Percentiles rank a stretch among this genome's conserved stretches.
phyloP scores from a whole-genome alignment of 2,797 vertebrate genomes.

The Pipistrellus kuhlii region DNA sequence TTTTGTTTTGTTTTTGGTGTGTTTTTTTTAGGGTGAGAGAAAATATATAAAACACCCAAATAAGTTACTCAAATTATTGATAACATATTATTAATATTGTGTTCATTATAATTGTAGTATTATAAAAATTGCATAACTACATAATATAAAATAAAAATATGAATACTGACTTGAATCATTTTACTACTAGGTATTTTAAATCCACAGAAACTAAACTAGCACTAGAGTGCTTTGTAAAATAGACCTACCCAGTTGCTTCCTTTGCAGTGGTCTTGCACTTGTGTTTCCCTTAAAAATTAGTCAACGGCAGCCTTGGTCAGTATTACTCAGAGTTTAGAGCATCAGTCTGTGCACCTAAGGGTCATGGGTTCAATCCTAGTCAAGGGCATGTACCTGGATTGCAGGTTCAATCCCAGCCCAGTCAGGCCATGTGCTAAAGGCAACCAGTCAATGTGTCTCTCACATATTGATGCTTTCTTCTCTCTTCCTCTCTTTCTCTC shows the following conservation, averaged over 20 bases:
- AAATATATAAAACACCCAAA: background rate
- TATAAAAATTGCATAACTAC: background rate
- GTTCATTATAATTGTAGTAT: background rate
- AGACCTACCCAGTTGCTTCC: background rate
- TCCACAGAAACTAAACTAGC: background rate
- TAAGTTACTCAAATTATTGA: background rate
- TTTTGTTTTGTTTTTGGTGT: background rate
- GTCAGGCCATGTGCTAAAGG: too few relatives aligned
- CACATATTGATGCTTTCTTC: too few relatives aligned
- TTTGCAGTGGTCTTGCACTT: background rate
- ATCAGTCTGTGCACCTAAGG: too few relatives aligned
- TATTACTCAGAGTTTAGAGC: too few relatives aligned
- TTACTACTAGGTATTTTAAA: conserved; percentile 17
- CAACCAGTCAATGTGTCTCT: too few relatives aligned
- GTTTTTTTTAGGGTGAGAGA: background rate
- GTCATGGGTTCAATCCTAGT: too few relatives aligned
- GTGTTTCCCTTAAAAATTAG: background rate
- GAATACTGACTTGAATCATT: background rate
- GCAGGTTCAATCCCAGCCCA: too few relatives aligned
- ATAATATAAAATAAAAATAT: background rate
- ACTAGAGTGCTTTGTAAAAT: background rate
- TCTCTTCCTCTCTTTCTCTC: too few relatives aligned
- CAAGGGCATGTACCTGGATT: too few relatives aligned
- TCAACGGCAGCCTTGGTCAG: background rate
- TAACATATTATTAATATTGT: background rate